Base-by-base conservation (phyloP, 2,888 invertebrate genomes). In the Leptinotarsa rubiginosa region DNA sequence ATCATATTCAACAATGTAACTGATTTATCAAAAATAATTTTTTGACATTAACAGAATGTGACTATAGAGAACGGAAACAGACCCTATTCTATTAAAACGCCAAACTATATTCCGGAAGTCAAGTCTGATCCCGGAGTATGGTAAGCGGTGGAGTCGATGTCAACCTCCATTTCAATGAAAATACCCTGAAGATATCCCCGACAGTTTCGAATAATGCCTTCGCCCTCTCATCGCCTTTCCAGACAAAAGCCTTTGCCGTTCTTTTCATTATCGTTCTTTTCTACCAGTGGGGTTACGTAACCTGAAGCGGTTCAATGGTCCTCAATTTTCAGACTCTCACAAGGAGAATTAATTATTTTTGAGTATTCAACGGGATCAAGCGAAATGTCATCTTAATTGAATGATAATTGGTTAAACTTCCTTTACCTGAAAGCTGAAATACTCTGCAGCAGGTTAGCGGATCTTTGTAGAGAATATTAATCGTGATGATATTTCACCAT, bases 191-290 rank as follows among this genome's bases (percentile, higher is more conserved):
- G 62, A 62, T 41, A 62, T 62, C 62, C 62, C 62, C n/a, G 62
- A 62, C 62, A 62, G 16, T 41, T 41, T 62, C 62, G 62, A 62
- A 62, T 41, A 41, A 62, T 31, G 15, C 62, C 41, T 31, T 41
- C n/a, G 16, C 41, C 31, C 62, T 62, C 56, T 62, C 62, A 13
- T n/a, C 62, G 41, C 16, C 25, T 4, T 62, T 12, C n/a, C 62
- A 62, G 31, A 62, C 62, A 62, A 62, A 62, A 62, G 62, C 41
- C 41, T 31, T 41, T n/a, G 62, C 25, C 15, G 41, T 62, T 62
- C 62, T 25, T 62, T 62, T 62, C 62, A 62, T 62, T 62, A 62
- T 62, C 31, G n/a, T 62, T 62, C 41, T 18, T 41, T 62, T 62
- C 62, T 31, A 41, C 15, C 62, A 3, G 62, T 62, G 13, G 62